phyloP scores from a whole-genome alignment of 2,888 invertebrate genomes.

The Mythimna vitellina region DNA sequence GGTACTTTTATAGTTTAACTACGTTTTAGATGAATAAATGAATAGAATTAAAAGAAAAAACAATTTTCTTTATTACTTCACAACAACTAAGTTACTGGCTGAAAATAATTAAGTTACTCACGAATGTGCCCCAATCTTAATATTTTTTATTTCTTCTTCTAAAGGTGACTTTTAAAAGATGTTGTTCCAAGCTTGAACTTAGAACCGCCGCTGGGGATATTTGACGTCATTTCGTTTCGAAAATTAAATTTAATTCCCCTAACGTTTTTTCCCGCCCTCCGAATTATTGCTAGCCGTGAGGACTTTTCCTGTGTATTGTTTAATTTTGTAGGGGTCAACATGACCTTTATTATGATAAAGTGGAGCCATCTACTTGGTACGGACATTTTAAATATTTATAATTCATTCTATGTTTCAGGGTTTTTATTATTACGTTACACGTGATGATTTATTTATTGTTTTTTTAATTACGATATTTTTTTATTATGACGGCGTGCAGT shows the following conservation, averaged over 20 bases:
- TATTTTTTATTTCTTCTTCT: slow-evolving; percentile 73
- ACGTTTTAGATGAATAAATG: not conserved
- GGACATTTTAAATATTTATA: slow-evolving; percentile 57
- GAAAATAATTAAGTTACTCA: slow-evolving; percentile 43
- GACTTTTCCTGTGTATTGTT: slow-evolving; percentile 80
- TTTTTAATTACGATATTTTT: not conserved
- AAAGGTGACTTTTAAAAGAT: slow-evolving; percentile 76
- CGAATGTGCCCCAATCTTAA: slow-evolving; percentile 59
- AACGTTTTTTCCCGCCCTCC: slow-evolving; percentile 86
- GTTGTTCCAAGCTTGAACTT: slow-evolving; percentile 81
- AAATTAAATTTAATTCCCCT: slow-evolving; percentile 90
- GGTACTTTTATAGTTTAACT: not conserved
- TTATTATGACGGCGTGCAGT: no score
- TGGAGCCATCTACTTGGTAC: slow-evolving; percentile 48
- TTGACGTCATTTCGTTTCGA: slow-evolving; percentile 87
- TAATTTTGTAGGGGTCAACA: slow-evolving; percentile 81
- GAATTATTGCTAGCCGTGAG: slow-evolving; percentile 84
- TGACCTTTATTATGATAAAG: slow-evolving; percentile 65
- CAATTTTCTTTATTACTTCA: slow-evolving; percentile 17
- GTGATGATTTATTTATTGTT: slow-evolving; percentile 13
- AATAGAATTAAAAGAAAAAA: not conserved
- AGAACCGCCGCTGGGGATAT: slow-evolving; percentile 83
- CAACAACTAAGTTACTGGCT: slow-evolving; percentile 25
- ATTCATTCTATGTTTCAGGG: slow-evolving; percentile 20
- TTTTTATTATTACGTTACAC: slow-evolving; percentile 8